These are phyloP conservation scores for Holothuria glaberrima DNA, from an alignment of 35 echinoderm and acorn worm genomes.

Conservation along the genomic window DNA sequence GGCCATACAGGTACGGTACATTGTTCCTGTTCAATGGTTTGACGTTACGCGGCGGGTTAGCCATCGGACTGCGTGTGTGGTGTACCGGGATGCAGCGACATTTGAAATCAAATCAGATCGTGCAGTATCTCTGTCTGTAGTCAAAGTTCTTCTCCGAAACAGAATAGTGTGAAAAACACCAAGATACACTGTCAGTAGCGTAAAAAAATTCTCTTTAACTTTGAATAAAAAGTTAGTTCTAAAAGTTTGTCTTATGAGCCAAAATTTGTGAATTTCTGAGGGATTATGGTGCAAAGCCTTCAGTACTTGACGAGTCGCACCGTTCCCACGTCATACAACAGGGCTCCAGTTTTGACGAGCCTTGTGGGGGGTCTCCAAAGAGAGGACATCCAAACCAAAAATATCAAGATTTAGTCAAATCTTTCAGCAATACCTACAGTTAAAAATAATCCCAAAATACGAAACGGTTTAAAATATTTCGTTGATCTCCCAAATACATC, in stretches of 20 bases:
- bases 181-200: no score
- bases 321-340: no score
- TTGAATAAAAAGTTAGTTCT: no score
- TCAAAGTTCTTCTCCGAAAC: no score
- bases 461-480: constrained; percentile 44
- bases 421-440: constrained; percentile 15
- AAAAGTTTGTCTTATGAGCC: no score
- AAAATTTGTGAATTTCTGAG: no score
- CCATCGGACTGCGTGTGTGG: constrained; percentile 19
- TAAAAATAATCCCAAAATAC: constrained; percentile 41
- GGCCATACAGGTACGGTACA: background rate
- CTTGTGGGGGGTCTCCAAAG: constrained; percentile 38
- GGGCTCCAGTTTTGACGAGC: constrained; percentile 6
- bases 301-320: no score
- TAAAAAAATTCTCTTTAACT: no score
- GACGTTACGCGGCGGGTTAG: constrained; percentile 16
- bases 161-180: no score
- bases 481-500: constrained; percentile 55
- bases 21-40: constrained; percentile 34
- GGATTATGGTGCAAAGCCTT: no score
- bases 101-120: background rate
- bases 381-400: background rate
- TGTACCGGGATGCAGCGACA: constrained; percentile 1
- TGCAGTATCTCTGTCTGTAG: background rate
- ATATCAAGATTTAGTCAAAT: constrained; percentile 22